Evolutionary conservation across 2,888 invertebrate species (phyloP).

Genomic region (Protodeltote pygarga): DNA sequence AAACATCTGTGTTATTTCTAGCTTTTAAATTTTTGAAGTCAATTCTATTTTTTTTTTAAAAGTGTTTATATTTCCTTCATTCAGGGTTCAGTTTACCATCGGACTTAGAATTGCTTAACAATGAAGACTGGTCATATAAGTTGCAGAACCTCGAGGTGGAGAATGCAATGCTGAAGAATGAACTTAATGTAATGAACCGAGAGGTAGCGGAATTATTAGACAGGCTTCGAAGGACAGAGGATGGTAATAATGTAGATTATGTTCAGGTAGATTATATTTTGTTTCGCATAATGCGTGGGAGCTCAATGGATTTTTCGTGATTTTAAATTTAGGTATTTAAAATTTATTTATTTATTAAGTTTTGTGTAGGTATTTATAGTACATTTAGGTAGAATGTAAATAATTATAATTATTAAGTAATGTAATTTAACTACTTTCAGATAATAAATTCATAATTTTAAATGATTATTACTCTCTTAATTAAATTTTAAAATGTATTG

Average conservation of each 20-base stretch:
- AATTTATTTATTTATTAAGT: background rate
- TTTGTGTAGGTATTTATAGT: background rate
- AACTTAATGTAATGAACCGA: slow-evolving; percentile 75
- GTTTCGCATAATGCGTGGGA: too few species aligned
- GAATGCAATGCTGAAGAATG: slow-evolving; percentile 81
- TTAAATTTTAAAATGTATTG: too few species aligned
- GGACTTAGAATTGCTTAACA: slow-evolving; percentile 62
- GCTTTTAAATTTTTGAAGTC: too few species aligned
- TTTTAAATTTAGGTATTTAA: background rate
- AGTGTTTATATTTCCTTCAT: slow-evolving; percentile 23
- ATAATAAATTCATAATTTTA: too few species aligned
- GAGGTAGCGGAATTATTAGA: slow-evolving; percentile 73
- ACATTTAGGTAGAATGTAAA: too few species aligned
- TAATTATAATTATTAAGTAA: too few species aligned
- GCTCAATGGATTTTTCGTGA: too few species aligned
- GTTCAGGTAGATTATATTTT: slow-evolving; percentile 50
- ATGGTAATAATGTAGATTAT: slow-evolving; percentile 72
- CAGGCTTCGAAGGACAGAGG: slow-evolving; percentile 67
- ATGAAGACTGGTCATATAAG: slow-evolving; percentile 59
- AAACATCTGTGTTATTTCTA: too few species aligned
- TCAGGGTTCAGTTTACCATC: slow-evolving; percentile 72
- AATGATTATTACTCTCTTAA: too few species aligned
- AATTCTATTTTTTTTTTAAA: too few species aligned
- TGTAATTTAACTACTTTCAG: too few species aligned
- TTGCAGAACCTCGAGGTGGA: slow-evolving; percentile 79